These are phyloP conservation scores for Prochilodus magdalenae DNA, from an alignment of 2,113 vertebrate species.

Conservation along the genomic window DNA sequence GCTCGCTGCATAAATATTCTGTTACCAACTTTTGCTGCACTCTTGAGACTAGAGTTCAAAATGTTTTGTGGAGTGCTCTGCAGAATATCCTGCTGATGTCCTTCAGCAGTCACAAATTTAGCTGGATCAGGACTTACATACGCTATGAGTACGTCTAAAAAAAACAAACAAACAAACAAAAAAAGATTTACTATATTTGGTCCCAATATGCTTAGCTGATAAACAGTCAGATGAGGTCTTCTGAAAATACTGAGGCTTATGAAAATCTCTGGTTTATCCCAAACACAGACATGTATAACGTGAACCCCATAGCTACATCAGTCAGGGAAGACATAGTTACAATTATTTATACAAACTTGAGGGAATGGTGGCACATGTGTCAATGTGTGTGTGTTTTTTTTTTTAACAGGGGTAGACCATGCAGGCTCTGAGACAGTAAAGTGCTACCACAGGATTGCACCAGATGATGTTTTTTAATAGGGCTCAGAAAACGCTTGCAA, in stretches of 20 bases:
- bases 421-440: conserved; percentile 32
- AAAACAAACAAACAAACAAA: not conserved
- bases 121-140: too few species aligned
- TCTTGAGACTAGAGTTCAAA: not conserved
- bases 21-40: conserved; percentile 23
- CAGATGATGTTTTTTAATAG: conserved; percentile 19
- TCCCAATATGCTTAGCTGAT: too few species aligned
- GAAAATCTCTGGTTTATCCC: not conserved
- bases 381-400: conserved; percentile 47
- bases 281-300: not conserved
- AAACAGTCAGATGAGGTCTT: not conserved
- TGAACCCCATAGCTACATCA: not conserved
- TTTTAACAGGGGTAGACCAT: conserved; percentile 51
- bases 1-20: conserved; percentile 1
- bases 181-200: too few species aligned
- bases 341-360: conserved; percentile 2
- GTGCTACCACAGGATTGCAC: conserved; percentile 41
- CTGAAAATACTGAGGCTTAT: not conserved
- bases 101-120: too few species aligned
- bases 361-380: conserved; percentile 17
- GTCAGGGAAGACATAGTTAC: conserved; percentile 10
- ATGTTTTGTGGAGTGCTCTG: conserved; percentile 11
- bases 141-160: not conserved
- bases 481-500: conserved; percentile 32
- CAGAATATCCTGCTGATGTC: not conserved